phyloP scores from a whole-genome alignment of 2,797 vertebrate species.

The Neopelma chrysocephalum region DNA sequence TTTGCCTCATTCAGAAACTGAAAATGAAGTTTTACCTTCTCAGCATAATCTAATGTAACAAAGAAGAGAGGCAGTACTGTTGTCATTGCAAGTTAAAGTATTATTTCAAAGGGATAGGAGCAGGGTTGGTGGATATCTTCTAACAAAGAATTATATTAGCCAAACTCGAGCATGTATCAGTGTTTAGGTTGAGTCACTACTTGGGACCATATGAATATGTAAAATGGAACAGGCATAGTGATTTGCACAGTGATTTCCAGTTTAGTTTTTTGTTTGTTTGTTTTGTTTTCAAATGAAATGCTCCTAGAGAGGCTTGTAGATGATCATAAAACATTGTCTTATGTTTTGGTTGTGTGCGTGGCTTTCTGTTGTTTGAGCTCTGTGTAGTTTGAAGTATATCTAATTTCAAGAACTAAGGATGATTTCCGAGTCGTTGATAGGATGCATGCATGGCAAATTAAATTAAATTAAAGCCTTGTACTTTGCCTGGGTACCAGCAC shows the following conservation, averaged over 20 bases:
- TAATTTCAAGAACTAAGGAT: background rate
- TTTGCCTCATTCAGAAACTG: conserved; percentile 33
- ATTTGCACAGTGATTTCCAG: background rate
- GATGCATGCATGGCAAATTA: background rate
- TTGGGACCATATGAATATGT: background rate
- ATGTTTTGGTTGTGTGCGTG: background rate
- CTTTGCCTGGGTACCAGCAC: background rate
- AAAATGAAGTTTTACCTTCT: background rate
- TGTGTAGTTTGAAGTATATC: background rate
- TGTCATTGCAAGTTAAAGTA: background rate
- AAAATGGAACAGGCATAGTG: background rate
- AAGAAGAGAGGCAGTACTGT: background rate
- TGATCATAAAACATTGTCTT: background rate
- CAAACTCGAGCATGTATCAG: background rate
- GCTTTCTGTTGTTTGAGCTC: background rate
- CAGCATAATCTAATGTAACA: background rate
- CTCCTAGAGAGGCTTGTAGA: background rate
- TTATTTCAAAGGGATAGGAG: background rate
- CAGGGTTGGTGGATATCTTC: background rate
- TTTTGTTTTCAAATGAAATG: background rate
- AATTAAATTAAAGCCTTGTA: background rate
- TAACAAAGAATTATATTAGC: background rate
- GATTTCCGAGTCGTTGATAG: background rate
- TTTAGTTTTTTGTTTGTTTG: background rate
- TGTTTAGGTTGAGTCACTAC: background rate